These are phyloP conservation scores for Crypturellus tataupa DNA, from an alignment of 2,797 vertebrate genomes.

Conservation along the genomic window DNA sequence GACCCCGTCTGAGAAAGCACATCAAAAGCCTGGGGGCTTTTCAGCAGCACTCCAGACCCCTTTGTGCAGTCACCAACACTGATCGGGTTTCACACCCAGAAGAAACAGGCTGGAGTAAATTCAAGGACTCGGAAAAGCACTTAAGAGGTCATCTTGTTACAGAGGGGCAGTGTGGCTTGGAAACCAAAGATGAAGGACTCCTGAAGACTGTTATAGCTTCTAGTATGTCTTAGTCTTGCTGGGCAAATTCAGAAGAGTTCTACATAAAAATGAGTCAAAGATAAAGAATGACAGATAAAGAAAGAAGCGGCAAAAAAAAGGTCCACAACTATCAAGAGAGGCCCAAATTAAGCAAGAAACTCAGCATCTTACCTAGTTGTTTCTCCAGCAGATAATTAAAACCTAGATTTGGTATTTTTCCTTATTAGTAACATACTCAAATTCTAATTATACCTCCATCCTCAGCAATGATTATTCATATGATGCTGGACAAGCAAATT, in stretches of 20 bases:
- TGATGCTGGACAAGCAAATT: neutral
- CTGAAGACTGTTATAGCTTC: neutral
- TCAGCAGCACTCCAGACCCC: neutral
- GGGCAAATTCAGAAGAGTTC: neutral
- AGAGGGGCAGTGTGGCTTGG: neutral
- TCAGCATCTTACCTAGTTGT: neutral
- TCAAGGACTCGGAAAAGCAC: slow-evolving; percentile 30
- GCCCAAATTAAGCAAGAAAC: neutral
- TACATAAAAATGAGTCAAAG: neutral
- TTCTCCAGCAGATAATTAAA: neutral
- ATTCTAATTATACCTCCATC: neutral
- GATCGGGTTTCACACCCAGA: neutral
- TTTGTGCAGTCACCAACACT: slow-evolving; percentile 29
- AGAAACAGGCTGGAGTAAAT: slow-evolving; percentile 15
- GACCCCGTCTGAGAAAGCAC: neutral
- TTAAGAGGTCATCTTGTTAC: neutral
- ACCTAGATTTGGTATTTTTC: too few relatives aligned
- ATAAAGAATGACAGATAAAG: neutral
- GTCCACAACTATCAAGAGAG: neutral
- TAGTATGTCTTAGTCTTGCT: neutral
- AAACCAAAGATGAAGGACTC: neutral
- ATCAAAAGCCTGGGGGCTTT: slow-evolving; percentile 29
- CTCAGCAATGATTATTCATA: neutral
- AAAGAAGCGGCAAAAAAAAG: neutral
- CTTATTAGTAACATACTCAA: neutral